phyloP scores from a whole-genome alignment of 2,888 invertebrate species.

The Formica aserva region DNA sequence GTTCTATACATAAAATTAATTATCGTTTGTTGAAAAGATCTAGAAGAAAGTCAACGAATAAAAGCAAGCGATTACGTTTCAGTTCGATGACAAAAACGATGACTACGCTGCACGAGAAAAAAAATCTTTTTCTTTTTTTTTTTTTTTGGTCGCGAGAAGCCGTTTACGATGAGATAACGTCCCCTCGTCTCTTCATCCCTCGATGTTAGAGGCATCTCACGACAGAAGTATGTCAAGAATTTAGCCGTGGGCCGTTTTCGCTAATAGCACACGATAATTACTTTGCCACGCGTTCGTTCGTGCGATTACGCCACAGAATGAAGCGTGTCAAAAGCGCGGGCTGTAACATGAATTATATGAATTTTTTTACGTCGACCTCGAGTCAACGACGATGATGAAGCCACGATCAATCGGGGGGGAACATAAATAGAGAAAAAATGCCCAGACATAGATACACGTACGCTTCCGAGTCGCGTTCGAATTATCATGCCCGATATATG shows the following conservation, averaged over 20 bases:
- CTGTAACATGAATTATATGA: conserved; percentile 72
- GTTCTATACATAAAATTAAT: not conserved
- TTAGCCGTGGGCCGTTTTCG: conserved; percentile 72
- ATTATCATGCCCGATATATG: not conserved
- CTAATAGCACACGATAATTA: conserved; percentile 76
- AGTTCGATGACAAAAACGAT: not conserved
- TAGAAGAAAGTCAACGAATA: not conserved
- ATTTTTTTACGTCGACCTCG: conserved; percentile 52
- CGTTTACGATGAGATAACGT: conserved; percentile 1
- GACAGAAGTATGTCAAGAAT: conserved; percentile 74
- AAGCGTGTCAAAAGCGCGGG: conserved; percentile 70
- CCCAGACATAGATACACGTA: not conserved
- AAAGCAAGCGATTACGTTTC: not conserved
- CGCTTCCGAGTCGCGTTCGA: not conserved
- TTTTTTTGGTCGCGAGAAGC: conserved; percentile 9
- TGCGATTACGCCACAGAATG: conserved; percentile 66
- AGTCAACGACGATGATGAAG: conserved; percentile 47
- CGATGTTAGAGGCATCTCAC: conserved; percentile 15
- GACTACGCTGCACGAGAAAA: not conserved
- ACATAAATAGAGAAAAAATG: not conserved
- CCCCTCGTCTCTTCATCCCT: conserved; percentile 41
- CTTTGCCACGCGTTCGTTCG: conserved; percentile 65
- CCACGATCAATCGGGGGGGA: conserved; percentile 57
- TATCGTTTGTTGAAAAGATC: not conserved
- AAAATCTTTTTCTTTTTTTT: not conserved